Percentiles rank a stretch among this genome's conserved stretches.
Evolutionary conservation across 2,888 invertebrate genomes (phyloP).

Genomic region (Anticlea derivata): DNA sequence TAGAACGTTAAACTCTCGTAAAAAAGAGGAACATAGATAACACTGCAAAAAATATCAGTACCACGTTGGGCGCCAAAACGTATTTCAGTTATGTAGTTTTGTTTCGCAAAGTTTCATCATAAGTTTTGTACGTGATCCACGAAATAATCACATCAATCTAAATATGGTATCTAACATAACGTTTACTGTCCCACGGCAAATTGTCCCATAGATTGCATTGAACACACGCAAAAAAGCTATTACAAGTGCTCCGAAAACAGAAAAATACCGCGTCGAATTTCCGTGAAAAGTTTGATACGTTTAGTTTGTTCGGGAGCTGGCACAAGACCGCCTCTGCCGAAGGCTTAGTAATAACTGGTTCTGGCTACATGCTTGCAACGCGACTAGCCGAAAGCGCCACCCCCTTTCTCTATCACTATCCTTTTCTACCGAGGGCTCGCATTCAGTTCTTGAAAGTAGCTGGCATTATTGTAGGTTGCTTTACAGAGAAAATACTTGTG

Average conservation of each 20-base stretch:
- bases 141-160: conserved; percentile 14
- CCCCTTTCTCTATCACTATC: conserved; percentile 62
- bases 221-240: conserved; percentile 76
- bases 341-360: conserved; percentile 63
- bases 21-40: neutral
- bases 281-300: conserved; percentile 77
- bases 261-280: conserved; percentile 63
- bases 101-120: conserved; percentile 11
- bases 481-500: neutral
- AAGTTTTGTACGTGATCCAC: neutral
- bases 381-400: conserved; percentile 57
- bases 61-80: conserved; percentile 51
- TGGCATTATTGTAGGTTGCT: neutral
- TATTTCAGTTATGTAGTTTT: neutral
- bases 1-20: neutral
- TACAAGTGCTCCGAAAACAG: conserved; percentile 57
- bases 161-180: conserved; percentile 11
- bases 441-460: conserved; percentile 51
- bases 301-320: conserved; percentile 34
- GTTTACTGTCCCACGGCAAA: conserved; percentile 47
- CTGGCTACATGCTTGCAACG: conserved; percentile 55
- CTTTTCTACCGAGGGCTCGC: conserved; percentile 54
- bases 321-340: conserved; percentile 53
- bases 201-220: conserved; percentile 60
- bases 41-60: conserved; percentile 16